Percentiles rank a stretch among this genome's conserved stretches.
Evolutionary conservation across 1,140 invertebrate genomes (phyloP).

Genomic region (Eupristina koningsbergeri): DNA sequence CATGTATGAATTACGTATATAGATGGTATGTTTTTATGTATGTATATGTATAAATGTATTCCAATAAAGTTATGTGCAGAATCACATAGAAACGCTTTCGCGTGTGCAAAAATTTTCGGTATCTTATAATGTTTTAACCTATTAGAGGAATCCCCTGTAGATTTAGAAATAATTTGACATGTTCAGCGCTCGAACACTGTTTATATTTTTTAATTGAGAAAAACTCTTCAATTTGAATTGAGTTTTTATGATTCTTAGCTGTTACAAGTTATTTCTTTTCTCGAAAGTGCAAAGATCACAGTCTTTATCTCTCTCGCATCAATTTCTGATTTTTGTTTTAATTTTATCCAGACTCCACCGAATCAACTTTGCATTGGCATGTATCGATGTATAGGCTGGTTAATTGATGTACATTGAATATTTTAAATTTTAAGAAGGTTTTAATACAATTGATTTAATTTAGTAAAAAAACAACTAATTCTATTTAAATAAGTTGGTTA

Average conservation of each 20-base stretch:
- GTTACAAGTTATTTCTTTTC: background rate
- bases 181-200: conserved; percentile 38
- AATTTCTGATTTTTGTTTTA: conserved; percentile 13
- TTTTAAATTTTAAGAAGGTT: no score
- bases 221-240: conserved; percentile 23
- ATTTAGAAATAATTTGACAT: conserved; percentile 47
- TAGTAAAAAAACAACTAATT: background rate
- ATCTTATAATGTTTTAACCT: conserved; percentile 48
- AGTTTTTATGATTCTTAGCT: conserved; percentile 3
- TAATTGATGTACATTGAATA: no score
- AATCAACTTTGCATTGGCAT: conserved; percentile 5
- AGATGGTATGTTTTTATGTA: background rate
- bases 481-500: background rate
- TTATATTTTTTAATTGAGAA: conserved; percentile 9
- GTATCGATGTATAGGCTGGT: no score
- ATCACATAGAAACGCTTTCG: conserved; percentile 1
- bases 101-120: background rate
- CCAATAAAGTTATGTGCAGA: background rate
- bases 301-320: conserved; percentile 48
- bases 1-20: background rate
- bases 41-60: conserved; percentile 13
- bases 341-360: background rate
- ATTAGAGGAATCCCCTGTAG: conserved; percentile 49
- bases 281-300: conserved; percentile 48
- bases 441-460: no score